Percentiles rank a stretch among this genome's conserved stretches.
phyloP scores from a whole-genome alignment of 2,797 vertebrate genomes.

The Acanthornis magna region DNA sequence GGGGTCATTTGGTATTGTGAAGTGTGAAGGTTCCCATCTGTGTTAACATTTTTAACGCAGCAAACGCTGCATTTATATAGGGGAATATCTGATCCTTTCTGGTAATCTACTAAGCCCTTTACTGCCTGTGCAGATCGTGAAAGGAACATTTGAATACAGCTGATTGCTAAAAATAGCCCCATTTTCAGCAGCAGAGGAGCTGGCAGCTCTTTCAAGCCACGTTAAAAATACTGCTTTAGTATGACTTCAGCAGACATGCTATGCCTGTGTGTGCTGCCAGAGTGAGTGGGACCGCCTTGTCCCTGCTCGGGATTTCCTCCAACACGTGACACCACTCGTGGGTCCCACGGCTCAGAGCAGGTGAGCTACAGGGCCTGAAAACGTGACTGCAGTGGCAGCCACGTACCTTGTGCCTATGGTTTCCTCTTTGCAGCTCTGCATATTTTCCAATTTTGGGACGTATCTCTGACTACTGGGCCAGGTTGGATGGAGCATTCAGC shows the following conservation, averaged over 20 bases:
- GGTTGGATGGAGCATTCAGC: not conserved
- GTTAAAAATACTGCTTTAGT: slow-evolving; percentile 33
- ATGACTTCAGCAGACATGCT: slow-evolving; percentile 23
- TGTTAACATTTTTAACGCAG: not conserved
- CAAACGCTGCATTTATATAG: not conserved
- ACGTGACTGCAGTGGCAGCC: not conserved
- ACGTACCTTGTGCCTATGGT: not conserved
- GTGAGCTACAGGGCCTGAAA: not conserved
- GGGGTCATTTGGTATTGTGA: not conserved
- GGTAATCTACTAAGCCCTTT: not conserved
- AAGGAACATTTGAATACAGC: slow-evolving; percentile 6
- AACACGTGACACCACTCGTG: not conserved
- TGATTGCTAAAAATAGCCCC: slow-evolving; percentile 32
- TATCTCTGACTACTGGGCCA: not conserved
- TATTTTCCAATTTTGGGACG: not conserved
- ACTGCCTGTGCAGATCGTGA: not conserved
- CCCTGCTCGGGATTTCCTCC: not conserved
- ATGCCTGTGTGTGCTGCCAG: not conserved
- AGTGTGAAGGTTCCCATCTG: not conserved
- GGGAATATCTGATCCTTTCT: not conserved
- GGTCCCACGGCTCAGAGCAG: not conserved
- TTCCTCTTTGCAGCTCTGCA: not conserved
- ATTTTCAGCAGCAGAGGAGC: slow-evolving; percentile 28
- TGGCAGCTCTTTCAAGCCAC: slow-evolving; percentile 10
- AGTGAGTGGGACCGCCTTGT: not conserved